Conservation (phyloP, 2,888 invertebrate genomes). For the Epirrhoe tristata region DNA sequence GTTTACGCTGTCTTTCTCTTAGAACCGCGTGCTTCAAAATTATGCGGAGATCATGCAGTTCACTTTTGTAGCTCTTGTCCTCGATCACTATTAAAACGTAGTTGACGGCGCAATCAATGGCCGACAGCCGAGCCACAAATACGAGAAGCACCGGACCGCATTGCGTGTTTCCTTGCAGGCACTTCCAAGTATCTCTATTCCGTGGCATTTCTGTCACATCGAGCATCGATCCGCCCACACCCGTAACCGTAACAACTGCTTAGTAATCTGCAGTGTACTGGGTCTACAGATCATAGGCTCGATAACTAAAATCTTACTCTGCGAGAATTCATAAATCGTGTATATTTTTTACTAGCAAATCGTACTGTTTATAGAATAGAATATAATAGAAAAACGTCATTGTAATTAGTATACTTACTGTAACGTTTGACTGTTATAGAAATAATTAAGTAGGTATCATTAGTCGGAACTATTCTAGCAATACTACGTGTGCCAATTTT, state of each 20-base stretch:
- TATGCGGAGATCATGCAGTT: not conserved
- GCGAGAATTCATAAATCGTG: not conserved
- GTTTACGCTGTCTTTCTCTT: no score
- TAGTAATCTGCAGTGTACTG: slow-evolving; percentile 17
- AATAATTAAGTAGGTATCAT: no score
- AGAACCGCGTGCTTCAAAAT: no score
- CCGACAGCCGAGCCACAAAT: slow-evolving; percentile 1
- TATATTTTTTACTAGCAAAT: no score
- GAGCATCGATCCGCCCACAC: slow-evolving; percentile 72
- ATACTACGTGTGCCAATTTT: no score
- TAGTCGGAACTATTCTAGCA: no score
- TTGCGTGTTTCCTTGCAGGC: slow-evolving; percentile 9
- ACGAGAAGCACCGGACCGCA: not conserved
- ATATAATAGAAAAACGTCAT: no score
- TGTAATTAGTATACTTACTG: no score
- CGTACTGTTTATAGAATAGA: no score
- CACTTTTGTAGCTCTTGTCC: not conserved
- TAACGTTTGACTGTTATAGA: no score
- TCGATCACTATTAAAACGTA: not conserved
- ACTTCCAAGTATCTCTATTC: slow-evolving; percentile 20
- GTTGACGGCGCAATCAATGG: slow-evolving; percentile 1
- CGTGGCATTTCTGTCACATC: slow-evolving; percentile 72
- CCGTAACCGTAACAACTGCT: slow-evolving; percentile 17
- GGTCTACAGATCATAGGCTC: not conserved
- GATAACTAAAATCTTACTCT: not conserved